Conservation (phyloP, 1,140 invertebrate genomes). For the Macrotrachela quadricornifera region DNA sequence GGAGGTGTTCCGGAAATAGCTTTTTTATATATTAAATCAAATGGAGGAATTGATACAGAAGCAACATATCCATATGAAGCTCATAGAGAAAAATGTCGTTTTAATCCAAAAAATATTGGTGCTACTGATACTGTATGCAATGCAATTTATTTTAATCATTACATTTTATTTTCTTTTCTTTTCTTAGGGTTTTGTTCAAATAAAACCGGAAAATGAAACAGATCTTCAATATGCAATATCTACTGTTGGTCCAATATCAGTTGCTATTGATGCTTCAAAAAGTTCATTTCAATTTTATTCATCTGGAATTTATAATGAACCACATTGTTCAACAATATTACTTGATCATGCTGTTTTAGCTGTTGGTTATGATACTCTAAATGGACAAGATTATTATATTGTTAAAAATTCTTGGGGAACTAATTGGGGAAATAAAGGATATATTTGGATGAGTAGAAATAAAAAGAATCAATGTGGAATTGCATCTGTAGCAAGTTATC, state of each 20-base stretch:
- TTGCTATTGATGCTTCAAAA: not conserved
- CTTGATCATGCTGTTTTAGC: slow-evolving; percentile 78
- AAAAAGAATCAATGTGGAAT: slow-evolving; percentile 77
- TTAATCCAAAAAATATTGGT: too few species aligned
- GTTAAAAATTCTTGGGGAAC: slow-evolving; percentile 50
- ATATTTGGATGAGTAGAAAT: slow-evolving; percentile 62
- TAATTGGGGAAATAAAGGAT: slow-evolving; percentile 74
- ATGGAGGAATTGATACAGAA: not conserved
- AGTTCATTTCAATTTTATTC: too few species aligned
- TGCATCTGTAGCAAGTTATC: slow-evolving; percentile 59
- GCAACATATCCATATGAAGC: not conserved
- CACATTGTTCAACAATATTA: slow-evolving; percentile 14
- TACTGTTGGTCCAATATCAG: not conserved
- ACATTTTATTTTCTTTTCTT: too few species aligned
- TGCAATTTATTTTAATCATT: too few species aligned
- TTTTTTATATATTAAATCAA: slow-evolving; percentile 17
- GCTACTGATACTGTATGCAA: too few species aligned
- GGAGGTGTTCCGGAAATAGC: slow-evolving; percentile 23
- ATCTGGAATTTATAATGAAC: too few species aligned
- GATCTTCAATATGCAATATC: not conserved
- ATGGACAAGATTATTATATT: slow-evolving; percentile 42
- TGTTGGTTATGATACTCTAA: slow-evolving; percentile 66
- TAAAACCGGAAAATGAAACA: too few species aligned
- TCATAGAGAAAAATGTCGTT: not conserved
- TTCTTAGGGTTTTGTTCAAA: too few species aligned